Base-by-base conservation (phyloP, 2,888 invertebrate genomes). In the Lissonota sp. region DNA sequence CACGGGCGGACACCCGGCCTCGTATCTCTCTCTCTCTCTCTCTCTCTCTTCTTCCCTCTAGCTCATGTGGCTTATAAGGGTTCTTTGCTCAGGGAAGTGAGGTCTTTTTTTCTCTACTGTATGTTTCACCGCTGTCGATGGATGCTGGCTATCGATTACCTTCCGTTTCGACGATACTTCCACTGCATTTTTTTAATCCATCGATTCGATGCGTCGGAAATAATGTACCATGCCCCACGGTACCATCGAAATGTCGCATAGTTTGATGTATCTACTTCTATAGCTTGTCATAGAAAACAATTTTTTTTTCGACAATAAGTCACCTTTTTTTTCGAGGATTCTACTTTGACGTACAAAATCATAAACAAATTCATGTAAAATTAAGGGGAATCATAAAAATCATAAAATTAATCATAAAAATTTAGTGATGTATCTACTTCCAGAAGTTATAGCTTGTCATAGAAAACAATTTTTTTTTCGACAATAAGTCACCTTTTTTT, bases 1-100 rank as follows among this genome's bases (percentile, higher is more conserved):
- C 81, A 85, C 84, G 85, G 80, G 83, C 84, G 82, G 85, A 79
- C 79, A 80, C 80, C 76, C 73, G 81, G 77, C 83, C 83, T 75
- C 82, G 72, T 80, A 81, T 83, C 62, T 60, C 55, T 58, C 62
- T 76, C 63, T 46, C 53, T 69, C 58, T 80, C 67, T 70, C 76
- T 57, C 49, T 51, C 39, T 51, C 37, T 44, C 44, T 49, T 10
- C 10, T 37, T 57, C 57, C 26, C 57, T 57, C 57, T 57, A 8
- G 12, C 57, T 57, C 14, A 10, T n/a, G 67, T 12, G 60, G 72
- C 73, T 77, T 77, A 64, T 77, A 77, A 70, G 77, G 80, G 80
- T 77, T 81, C 73, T 64, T 73, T 58, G 53, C 37, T 16, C 12
- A 42, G 4, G 42, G 37, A 14, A 60, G 49, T 58, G 60, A 49